Percentiles rank a stretch among this genome's conserved stretches.
These are phyloP conservation scores for Cheilosia grossa DNA, from an alignment of 2,888 invertebrate genomes.

Conservation along the genomic window DNA sequence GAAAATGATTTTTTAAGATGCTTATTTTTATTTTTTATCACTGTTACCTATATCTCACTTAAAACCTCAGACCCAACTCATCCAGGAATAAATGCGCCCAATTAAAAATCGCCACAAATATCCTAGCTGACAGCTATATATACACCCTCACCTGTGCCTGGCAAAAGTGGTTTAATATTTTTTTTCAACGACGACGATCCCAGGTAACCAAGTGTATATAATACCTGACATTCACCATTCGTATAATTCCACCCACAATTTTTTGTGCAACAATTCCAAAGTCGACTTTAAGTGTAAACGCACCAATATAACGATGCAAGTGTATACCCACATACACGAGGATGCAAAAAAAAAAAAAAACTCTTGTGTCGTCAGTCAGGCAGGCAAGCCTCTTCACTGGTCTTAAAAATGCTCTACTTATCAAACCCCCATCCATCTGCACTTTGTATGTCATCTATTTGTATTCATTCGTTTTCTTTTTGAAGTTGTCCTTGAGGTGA, in stretches of 20 bases:
- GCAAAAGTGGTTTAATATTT: constrained; percentile 3
- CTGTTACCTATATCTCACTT: too few species aligned
- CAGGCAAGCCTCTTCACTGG: constrained; percentile 27
- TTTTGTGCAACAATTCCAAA: constrained; percentile 7
- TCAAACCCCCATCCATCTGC: constrained; percentile 5
- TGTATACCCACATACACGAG: background rate
- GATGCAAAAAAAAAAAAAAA: too few species aligned
- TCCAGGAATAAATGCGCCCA: background rate
- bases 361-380: constrained; percentile 37
- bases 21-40: too few species aligned
- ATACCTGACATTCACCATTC: constrained; percentile 58
- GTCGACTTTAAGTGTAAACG: constrained; percentile 13
- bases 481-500: constrained; percentile 36
- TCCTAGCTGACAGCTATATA: background rate
- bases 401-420: constrained; percentile 47
- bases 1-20: too few species aligned
- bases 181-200: constrained; percentile 25
- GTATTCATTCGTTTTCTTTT: constrained; percentile 49
- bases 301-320: background rate
- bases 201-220: constrained; percentile 10
- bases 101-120: background rate
- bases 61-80: too few species aligned
- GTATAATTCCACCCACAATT: constrained; percentile 26
- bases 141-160: background rate
- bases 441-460: constrained; percentile 44